These are phyloP conservation scores for Masnerella sp. DNA, from an alignment of 2,888 invertebrate species.

Conservation along the genomic window DNA sequence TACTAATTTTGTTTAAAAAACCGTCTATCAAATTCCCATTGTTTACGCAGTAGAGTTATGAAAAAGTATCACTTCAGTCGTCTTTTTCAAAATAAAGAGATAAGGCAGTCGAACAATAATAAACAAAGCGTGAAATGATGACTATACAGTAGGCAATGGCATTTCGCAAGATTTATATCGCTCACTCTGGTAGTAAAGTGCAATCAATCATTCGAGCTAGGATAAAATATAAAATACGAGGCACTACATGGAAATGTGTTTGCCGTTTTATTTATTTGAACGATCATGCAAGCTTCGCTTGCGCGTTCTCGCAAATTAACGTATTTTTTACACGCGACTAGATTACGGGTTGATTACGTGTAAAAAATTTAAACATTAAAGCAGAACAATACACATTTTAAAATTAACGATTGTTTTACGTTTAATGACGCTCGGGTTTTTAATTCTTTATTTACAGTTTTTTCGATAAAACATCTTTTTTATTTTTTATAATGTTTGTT, in stretches of 20 bases:
- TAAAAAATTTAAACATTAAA: constrained; percentile 52
- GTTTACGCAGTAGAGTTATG: too few species aligned
- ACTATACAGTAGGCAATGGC: constrained; percentile 69
- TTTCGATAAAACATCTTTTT: too few species aligned
- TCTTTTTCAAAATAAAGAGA: constrained; percentile 67
- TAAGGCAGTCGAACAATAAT: constrained; percentile 75
- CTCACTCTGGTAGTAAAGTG: constrained; percentile 65
- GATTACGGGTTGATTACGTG: constrained; percentile 70
- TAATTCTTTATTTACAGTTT: too few species aligned
- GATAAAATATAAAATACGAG: constrained; percentile 76
- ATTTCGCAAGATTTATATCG: constrained; percentile 74
- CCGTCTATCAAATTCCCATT: too few species aligned
- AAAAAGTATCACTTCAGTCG: constrained; percentile 7
- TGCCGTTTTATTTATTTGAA: constrained; percentile 75
- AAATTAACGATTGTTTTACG: constrained; percentile 23
- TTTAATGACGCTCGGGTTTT: too few species aligned
- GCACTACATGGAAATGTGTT: constrained; percentile 67
- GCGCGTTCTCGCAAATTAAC: constrained; percentile 71
- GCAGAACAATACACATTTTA: constrained; percentile 21
- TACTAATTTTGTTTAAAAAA: too few species aligned
- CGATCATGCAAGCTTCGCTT: constrained; percentile 72
- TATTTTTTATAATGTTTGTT: too few species aligned
- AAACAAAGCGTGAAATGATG: constrained; percentile 77
- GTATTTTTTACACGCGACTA: constrained; percentile 75
- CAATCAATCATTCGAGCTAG: constrained; percentile 75